Percentiles rank a stretch among this genome's conserved stretches.
Evolutionary conservation across 2,888 invertebrate species (phyloP).

Genomic region (Plebejus anna): DNA sequence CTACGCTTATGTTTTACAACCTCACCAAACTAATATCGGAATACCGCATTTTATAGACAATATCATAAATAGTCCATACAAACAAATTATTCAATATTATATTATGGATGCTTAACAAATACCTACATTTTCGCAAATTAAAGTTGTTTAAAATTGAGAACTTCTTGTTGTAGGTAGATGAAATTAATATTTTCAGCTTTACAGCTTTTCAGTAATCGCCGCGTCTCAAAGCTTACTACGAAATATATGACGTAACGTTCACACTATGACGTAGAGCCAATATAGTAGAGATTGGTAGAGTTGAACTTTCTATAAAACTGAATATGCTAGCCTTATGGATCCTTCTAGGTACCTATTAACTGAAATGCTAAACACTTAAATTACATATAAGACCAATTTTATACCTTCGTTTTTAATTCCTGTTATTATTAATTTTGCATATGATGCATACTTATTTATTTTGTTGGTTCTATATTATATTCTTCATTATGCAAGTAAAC

Average conservation of each 20-base stretch:
- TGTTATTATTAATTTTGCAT: background rate
- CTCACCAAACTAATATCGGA: slow-evolving; percentile 12
- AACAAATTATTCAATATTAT: background rate
- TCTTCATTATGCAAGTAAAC: background rate
- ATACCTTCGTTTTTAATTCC: too few species aligned
- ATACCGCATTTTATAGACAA: slow-evolving; percentile 12
- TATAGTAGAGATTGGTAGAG: background rate
- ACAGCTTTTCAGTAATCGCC: background rate
- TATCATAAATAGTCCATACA: background rate
- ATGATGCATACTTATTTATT: background rate
- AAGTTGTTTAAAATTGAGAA: background rate
- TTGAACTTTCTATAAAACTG: background rate
- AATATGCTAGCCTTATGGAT: background rate
- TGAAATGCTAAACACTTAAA: too few species aligned
- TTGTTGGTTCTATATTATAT: background rate
- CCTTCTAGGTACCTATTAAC: too few species aligned
- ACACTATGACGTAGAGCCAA: background rate
- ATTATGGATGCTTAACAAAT: background rate
- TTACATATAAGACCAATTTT: too few species aligned
- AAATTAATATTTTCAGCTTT: too few species aligned
- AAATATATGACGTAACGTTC: background rate
- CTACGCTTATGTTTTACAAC: slow-evolving; percentile 15
- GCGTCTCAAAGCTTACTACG: background rate
- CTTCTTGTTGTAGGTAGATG: background rate
- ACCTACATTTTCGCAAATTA: background rate